Conservation (phyloP, 2,797 vertebrate species). For the Centroberyx gerrardi region DNA sequence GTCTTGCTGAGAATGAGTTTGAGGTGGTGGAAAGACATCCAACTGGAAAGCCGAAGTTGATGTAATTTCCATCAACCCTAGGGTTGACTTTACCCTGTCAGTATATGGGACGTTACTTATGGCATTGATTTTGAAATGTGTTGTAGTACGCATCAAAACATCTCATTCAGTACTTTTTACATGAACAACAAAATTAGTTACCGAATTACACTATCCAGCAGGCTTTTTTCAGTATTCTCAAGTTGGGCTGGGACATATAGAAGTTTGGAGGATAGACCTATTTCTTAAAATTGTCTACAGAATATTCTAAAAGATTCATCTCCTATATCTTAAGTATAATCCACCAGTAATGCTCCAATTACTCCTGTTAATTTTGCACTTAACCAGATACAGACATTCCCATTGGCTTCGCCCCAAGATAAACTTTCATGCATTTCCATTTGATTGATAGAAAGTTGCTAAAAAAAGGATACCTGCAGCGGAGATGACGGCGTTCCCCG, state of each 20-base stretch:
- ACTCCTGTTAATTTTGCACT: slow-evolving; percentile 66
- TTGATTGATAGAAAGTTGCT: slow-evolving; percentile 72
- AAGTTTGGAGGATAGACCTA: background rate
- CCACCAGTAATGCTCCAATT: slow-evolving; percentile 50
- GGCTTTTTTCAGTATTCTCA: background rate
- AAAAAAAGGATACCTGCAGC: slow-evolving; percentile 71
- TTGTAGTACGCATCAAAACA: no score
- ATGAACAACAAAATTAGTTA: no score
- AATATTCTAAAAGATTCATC: slow-evolving; percentile 11
- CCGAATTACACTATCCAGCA: no score
- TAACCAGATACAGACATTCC: slow-evolving; percentile 50
- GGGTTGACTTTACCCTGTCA: no score
- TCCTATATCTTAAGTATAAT: background rate
- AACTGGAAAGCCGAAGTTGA: background rate
- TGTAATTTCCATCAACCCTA: no score
- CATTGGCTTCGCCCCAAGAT: slow-evolving; percentile 68
- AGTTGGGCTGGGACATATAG: background rate
- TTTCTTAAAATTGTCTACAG: background rate
- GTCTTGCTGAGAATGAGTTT: slow-evolving; percentile 5
- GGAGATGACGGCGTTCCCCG: slow-evolving; percentile 59
- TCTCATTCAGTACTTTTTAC: no score
- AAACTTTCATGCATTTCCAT: slow-evolving; percentile 64
- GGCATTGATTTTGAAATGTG: no score
- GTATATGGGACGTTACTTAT: no score
- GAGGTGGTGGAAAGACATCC: slow-evolving; percentile 8